Conservation (phyloP, 2,113 vertebrate species). For the Ursus arctos region DNA sequence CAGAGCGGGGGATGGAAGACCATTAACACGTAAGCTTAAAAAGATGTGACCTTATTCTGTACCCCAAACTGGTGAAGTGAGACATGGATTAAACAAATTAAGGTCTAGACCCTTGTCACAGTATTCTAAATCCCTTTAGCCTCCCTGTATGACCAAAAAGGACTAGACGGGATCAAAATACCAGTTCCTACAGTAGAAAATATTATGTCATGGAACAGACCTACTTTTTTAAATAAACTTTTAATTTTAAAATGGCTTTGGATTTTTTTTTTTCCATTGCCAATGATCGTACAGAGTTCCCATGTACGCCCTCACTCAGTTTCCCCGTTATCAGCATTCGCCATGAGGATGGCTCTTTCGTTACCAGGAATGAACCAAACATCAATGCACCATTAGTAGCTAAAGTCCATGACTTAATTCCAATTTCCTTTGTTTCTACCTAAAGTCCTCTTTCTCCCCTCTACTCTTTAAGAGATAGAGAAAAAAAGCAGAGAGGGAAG, state of each 20-base stretch:
- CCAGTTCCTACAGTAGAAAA: constrained; percentile 37
- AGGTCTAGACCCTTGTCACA: constrained; percentile 59
- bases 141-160: constrained; percentile 11
- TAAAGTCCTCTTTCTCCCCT: not conserved
- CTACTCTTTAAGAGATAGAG: not conserved
- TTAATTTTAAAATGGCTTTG: constrained; percentile 53
- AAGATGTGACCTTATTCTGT: not conserved
- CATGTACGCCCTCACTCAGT: too few relatives aligned
- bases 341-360: rapidly evolving
- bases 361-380: not conserved
- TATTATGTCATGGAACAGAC: constrained; percentile 51
- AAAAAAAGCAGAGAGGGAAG: not conserved
- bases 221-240: constrained; percentile 7
- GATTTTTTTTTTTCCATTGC: not conserved
- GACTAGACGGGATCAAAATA: constrained; percentile 26
- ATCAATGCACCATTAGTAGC: not conserved
- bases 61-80: not conserved
- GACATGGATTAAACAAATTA: not conserved
- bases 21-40: not conserved
- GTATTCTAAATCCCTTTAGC: constrained; percentile 59
- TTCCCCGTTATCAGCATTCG: not conserved
- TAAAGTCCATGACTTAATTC: not conserved
- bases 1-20: not conserved
- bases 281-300: not conserved
- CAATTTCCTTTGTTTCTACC: not conserved